A percentile compares a stretch with the other conserved stretches of the same genome.
Evolutionary conservation across 2,888 invertebrate genomes (phyloP).

Genomic region (Agrotis segetum): DNA sequence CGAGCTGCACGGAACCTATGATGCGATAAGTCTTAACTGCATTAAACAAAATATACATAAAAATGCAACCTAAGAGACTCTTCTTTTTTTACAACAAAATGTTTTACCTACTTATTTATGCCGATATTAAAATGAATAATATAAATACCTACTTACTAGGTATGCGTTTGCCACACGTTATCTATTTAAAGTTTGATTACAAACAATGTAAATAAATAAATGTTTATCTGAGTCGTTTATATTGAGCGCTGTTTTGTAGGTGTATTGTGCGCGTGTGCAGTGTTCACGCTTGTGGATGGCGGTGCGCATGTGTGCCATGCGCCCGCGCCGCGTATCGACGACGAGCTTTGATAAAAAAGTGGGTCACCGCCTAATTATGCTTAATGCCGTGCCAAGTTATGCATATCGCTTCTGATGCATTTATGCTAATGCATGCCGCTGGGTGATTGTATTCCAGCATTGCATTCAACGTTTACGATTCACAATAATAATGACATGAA

Average conservation of each 20-base stretch:
- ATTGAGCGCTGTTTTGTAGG: constrained; percentile 39
- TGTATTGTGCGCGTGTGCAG: constrained; percentile 54
- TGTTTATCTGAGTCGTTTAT: constrained; percentile 54
- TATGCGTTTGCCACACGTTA: constrained; percentile 48
- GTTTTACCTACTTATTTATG: constrained; percentile 13
- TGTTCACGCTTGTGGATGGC: constrained; percentile 19
- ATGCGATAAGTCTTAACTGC: not conserved
- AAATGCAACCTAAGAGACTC: not conserved
- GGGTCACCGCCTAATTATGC: constrained; percentile 86
- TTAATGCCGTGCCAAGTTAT: constrained; percentile 83
- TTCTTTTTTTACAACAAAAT: not conserved
- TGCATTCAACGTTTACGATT: constrained; percentile 65
- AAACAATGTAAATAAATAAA: constrained; percentile 60
- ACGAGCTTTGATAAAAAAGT: constrained; percentile 83
- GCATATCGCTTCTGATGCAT: constrained; percentile 80
- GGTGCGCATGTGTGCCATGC: constrained; percentile 66
- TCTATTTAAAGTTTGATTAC: constrained; percentile 61
- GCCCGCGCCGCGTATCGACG: constrained; percentile 71
- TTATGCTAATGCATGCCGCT: constrained; percentile 76
- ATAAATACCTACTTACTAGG: constrained; percentile 38
- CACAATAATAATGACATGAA: constrained; percentile 50
- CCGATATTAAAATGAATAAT: constrained; percentile 20
- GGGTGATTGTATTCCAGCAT: constrained; percentile 67
- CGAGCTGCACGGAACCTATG: not conserved
- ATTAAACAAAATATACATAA: not conserved